These are phyloP conservation scores for Ctenopoma kingsleyae DNA, from an alignment of 2,797 vertebrate species.

Conservation along the genomic window DNA sequence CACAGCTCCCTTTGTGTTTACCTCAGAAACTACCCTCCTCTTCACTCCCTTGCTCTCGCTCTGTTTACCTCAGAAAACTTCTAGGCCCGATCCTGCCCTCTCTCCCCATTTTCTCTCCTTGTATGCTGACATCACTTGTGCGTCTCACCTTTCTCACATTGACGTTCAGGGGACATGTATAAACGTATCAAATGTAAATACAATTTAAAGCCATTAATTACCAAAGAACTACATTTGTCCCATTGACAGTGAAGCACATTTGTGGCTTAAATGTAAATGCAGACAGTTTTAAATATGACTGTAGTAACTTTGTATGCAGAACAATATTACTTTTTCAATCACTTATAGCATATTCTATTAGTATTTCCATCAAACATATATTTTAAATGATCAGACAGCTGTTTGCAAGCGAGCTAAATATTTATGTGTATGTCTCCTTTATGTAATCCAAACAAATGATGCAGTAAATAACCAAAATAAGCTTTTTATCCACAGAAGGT, in stretches of 20 bases:
- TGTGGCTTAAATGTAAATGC: neutral
- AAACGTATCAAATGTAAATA: neutral
- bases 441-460: slow-evolving; percentile 9
- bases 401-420: slow-evolving; percentile 1
- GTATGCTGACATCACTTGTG: slow-evolving; percentile 67
- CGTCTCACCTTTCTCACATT: slow-evolving; percentile 62
- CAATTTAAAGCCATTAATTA: neutral
- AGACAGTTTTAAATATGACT: neutral
- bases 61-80: slow-evolving; percentile 57
- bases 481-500: slow-evolving; percentile 1
- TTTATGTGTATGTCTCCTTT: neutral
- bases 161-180: neutral
- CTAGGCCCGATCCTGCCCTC: slow-evolving; percentile 13
- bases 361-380: neutral
- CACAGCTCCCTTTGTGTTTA: slow-evolving; percentile 81
- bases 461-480: slow-evolving; percentile 13
- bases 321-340: neutral
- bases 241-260: neutral
- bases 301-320: neutral
- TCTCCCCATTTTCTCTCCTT: slow-evolving; percentile 13
- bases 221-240: neutral
- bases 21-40: slow-evolving; percentile 63
- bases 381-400: slow-evolving; percentile 6
- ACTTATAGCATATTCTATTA: neutral
- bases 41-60: slow-evolving; percentile 40